Percentiles rank a stretch among this genome's conserved stretches.
These are phyloP conservation scores for Spicauda simplicius DNA, from an alignment of 2,888 invertebrate genomes.

Conservation along the genomic window DNA sequence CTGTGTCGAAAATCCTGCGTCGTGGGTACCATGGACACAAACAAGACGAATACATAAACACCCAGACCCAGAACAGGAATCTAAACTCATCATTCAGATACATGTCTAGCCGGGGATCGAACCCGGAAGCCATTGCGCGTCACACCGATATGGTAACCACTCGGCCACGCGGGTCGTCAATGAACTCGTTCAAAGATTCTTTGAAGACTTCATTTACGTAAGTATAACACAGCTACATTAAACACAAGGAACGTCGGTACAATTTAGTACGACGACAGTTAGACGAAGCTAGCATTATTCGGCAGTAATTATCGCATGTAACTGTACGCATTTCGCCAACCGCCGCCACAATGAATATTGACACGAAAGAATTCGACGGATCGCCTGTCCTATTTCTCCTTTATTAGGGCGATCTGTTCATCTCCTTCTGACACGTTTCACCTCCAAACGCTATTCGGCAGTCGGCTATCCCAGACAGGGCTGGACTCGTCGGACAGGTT, in stretches of 20 bases:
- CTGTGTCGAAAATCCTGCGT: no score
- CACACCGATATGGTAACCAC: no score
- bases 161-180: no score
- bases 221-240: not conserved
- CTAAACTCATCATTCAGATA: no score
- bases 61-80: no score
- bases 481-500: constrained; percentile 76
- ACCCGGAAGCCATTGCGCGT: no score
- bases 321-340: constrained; percentile 50
- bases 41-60: no score
- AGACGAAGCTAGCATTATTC: constrained; percentile 19
- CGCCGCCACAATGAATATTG: constrained; percentile 55
- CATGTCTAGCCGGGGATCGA: no score
- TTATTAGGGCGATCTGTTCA: constrained; percentile 58
- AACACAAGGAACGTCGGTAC: not conserved
- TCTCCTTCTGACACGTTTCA: constrained; percentile 79
- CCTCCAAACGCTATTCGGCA: constrained; percentile 77
- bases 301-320: constrained; percentile 41
- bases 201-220: no score
- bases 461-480: constrained; percentile 68
- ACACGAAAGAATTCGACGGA: constrained; percentile 73
- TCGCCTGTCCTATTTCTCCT: constrained; percentile 72
- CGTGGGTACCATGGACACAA: no score
- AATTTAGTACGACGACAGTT: not conserved
- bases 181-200: no score